phyloP scores from a whole-genome alignment of 2,113 vertebrate species.

The Podiceps cristatus region DNA sequence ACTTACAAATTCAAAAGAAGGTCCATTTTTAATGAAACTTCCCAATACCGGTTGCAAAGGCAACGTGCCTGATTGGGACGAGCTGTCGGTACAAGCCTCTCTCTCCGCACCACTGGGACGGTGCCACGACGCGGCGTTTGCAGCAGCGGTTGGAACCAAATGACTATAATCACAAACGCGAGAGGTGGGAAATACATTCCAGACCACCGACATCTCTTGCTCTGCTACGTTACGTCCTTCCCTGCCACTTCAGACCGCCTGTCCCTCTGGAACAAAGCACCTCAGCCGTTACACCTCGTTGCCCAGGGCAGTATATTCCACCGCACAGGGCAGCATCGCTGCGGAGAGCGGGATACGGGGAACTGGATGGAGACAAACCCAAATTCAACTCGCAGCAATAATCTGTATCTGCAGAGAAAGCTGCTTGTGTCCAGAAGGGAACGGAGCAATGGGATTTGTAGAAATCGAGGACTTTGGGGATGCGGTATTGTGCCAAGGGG shows the following conservation, averaged over 20 bases:
- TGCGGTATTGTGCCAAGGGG: background rate
- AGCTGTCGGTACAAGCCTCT: background rate
- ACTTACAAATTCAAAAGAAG: background rate
- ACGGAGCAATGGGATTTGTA: accelerated
- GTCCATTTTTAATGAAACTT: background rate
- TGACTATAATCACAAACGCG: background rate
- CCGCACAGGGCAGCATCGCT: too few relatives aligned
- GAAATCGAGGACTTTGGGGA: background rate
- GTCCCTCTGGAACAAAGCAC: background rate
- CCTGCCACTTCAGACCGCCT: background rate
- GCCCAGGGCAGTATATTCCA: too few relatives aligned
- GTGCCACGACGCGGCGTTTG: background rate
- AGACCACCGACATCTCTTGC: background rate
- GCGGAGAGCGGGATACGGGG: background rate
- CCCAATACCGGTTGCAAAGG: accelerated
- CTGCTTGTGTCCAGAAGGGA: background rate
- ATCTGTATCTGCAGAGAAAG: background rate
- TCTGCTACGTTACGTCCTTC: background rate
- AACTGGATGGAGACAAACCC: accelerated
- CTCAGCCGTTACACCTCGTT: accelerated
- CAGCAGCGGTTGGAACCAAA: background rate
- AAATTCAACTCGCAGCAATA: background rate
- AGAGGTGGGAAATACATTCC: background rate
- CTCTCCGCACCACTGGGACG: accelerated
- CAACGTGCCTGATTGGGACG: accelerated